phyloP scores from a whole-genome alignment of 2,113 vertebrate genomes.

The Leptocoma aspasia region DNA sequence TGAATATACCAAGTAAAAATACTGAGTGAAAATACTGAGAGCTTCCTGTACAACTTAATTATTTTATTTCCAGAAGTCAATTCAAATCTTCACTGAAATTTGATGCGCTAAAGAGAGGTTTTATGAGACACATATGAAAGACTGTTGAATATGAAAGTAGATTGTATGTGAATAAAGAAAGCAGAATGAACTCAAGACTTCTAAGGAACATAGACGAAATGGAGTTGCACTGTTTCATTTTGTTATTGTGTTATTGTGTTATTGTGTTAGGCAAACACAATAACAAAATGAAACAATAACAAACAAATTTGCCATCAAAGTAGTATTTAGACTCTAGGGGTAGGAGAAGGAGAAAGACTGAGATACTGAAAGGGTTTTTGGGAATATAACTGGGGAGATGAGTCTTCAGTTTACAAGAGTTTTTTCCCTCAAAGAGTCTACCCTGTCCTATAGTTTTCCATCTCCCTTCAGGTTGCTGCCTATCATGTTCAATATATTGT shows the following conservation, averaged over 20 bases:
- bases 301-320: not conserved
- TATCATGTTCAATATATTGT: not conserved
- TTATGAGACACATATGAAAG: not conserved
- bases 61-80: not conserved
- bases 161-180: not conserved
- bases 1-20: not conserved
- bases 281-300: no score
- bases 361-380: not conserved
- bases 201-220: not conserved
- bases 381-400: not conserved
- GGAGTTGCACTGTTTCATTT: not conserved
- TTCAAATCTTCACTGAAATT: not conserved
- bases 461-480: not conserved
- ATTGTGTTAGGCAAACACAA: no score
- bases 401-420: not conserved
- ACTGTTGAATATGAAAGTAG: not conserved
- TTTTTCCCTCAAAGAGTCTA: not conserved
- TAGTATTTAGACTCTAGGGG: not conserved
- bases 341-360: not conserved
- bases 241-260: not conserved
- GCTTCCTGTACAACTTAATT: not conserved
- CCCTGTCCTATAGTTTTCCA: not conserved
- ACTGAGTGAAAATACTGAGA: not conserved
- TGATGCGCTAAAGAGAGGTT: not conserved
- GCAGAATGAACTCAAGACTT: not conserved